phyloP scores from a whole-genome alignment of 2,797 vertebrate species.

The Xenopus petersii region DNA sequence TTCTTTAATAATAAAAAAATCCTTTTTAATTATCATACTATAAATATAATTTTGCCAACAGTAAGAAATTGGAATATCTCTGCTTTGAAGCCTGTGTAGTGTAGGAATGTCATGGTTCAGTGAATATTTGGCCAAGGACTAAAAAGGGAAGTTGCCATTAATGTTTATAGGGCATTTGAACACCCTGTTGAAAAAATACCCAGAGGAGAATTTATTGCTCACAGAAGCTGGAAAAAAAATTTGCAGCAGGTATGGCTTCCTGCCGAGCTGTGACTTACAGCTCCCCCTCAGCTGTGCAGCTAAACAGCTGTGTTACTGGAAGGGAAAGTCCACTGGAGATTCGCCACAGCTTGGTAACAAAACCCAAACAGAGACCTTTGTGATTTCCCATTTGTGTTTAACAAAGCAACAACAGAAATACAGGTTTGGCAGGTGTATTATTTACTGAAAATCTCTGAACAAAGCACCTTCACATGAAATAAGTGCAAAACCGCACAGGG shows the following conservation, averaged over 20 bases:
- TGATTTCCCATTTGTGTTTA: no score
- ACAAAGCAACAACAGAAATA: no score
- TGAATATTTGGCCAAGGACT: background rate
- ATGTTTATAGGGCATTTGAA: constrained; percentile 12
- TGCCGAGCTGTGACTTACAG: background rate
- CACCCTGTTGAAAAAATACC: background rate
- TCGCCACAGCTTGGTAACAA: constrained; percentile 1
- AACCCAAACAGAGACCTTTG: background rate
- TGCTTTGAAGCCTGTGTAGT: no score
- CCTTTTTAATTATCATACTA: no score
- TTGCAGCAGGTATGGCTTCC: constrained; percentile 2
- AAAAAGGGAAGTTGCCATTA: background rate
- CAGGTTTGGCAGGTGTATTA: no score
- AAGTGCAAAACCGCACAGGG: no score
- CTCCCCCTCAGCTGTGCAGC: constrained; percentile 4
- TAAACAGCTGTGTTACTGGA: constrained; percentile 9
- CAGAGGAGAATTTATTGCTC: constrained; percentile 1
- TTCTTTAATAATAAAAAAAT: no score
- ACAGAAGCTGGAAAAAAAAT: constrained; percentile 10
- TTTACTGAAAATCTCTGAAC: no score
- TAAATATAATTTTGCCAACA: no score
- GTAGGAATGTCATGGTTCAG: background rate
- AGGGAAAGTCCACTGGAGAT: constrained; percentile 6
- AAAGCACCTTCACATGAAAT: no score
- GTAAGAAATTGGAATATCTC: no score